These are phyloP conservation scores for Peromyscus polionotus DNA, from an alignment of 2,113 vertebrate species.

Conservation along the genomic window DNA sequence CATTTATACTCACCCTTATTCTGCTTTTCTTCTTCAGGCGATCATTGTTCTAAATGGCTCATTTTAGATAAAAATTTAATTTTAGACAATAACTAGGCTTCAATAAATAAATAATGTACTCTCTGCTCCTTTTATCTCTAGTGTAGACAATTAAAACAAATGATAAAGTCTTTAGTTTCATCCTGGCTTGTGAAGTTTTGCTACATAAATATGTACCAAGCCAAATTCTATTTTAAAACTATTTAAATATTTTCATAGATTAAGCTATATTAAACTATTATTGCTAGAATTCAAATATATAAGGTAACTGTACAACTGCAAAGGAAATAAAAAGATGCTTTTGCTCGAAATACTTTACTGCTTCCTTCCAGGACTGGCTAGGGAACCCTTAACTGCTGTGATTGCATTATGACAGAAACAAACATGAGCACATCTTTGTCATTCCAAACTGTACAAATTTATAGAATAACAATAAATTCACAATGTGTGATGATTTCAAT, in stretches of 20 bases:
- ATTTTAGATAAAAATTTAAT: constrained; percentile 52
- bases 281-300: not conserved
- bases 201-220: not conserved
- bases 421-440: not conserved
- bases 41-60: not conserved
- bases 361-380: not conserved
- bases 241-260: not conserved
- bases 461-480: not conserved
- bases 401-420: not conserved
- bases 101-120: constrained; percentile 28
- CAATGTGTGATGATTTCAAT: not conserved
- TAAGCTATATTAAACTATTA: not conserved
- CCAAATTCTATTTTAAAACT: constrained; percentile 36
- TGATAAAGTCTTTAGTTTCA: not conserved
- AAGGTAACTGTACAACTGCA: not conserved
- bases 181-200: not conserved
- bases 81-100: constrained; percentile 27
- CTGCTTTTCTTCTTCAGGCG: not conserved
- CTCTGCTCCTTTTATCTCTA: not conserved
- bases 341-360: not conserved
- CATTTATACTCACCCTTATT: not conserved
- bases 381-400: too few relatives aligned
- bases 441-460: not conserved
- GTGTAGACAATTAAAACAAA: not conserved
- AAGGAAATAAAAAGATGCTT: not conserved